Base-by-base conservation (phyloP, 2,797 vertebrate species). In the Caiman crocodilus region DNA sequence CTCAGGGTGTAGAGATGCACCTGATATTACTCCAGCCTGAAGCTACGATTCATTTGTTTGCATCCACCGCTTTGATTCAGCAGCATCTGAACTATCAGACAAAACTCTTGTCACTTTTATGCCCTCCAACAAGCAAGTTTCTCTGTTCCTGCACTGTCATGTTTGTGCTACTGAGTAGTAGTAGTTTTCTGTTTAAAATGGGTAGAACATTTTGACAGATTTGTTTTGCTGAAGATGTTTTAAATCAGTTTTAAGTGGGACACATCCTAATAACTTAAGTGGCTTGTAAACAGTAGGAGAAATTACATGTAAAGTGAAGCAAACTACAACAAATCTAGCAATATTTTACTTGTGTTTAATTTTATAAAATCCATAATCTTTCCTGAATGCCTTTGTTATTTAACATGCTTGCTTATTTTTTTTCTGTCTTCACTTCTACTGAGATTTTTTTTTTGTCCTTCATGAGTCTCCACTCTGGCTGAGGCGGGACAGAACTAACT, bases 1-100 rank as follows among this genome's bases (percentile, higher is more conserved):
- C 99, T 99, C 97, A 71, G 99, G 99, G 98, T 98, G 98, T 99
- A 98, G 97, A 98, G 98, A 99, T 99, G 98, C 98, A 98, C 98
- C 98, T 99, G 98, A 99, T 99, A 99, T 99, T 99, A 99, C 98
- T 98, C 98, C 98, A 97, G 99, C 99, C 99, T 98, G 98, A 92
- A 99, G 99, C 99, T 97, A 99, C 98, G 91, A 98, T 99, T 99
- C 99, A 98, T 98, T 98, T 98, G 98, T 97, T 97, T 98, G 97
- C 96, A 96, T 98, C 97, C 97, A 96, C 96, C 87, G 94, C 96
- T 96, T 94, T 91, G 87, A 89, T 95, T 94, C 95, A 90, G 93
- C 93, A 90, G 95, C 95, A 94, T 88, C 95, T 75, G 17, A 95
- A 94, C 94, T 94, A 80, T 94, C 76, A 79, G 28, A 87, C 92